These are phyloP conservation scores for Megaustenia siamemsis DNA, from an alignment of 2,888 invertebrate genomes.

Conservation along the genomic window DNA sequence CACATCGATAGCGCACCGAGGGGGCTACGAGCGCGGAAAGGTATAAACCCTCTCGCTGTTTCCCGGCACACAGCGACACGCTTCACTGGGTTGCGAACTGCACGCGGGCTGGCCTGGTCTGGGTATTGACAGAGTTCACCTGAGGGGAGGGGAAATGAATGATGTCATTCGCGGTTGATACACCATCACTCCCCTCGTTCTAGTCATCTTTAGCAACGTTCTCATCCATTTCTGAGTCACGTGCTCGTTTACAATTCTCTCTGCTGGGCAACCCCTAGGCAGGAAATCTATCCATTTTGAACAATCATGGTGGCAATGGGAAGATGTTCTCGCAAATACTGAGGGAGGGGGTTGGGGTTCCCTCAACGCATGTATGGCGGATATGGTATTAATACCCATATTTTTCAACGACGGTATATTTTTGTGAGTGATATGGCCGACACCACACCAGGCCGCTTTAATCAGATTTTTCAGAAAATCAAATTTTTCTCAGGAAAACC, in stretches of 20 bases:
- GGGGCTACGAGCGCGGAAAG: neutral
- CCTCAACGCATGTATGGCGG: too few relatives aligned
- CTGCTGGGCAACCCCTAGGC: neutral
- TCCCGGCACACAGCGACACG: slow-evolving; percentile 6
- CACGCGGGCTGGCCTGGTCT: neutral
- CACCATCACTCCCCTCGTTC: neutral
- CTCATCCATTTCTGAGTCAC: neutral
- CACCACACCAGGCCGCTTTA: too few relatives aligned
- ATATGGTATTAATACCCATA: too few relatives aligned
- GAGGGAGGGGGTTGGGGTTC: too few relatives aligned
- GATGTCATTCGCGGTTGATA: slow-evolving; percentile 25
- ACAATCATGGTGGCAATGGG: too few relatives aligned
- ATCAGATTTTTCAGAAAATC: too few relatives aligned
- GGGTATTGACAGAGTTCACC: neutral
- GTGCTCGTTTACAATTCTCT: neutral
- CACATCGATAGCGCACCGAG: neutral
- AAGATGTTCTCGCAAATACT: too few relatives aligned
- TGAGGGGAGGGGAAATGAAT: slow-evolving; percentile 1
- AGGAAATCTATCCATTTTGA: too few relatives aligned
- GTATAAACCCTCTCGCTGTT: neutral
- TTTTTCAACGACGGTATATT: too few relatives aligned
- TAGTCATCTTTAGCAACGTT: neutral
- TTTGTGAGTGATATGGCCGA: too few relatives aligned
- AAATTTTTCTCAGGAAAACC: too few relatives aligned
- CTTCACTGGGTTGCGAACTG: slow-evolving; percentile 4